These are phyloP conservation scores for Ondatra zibethicus DNA, from an alignment of 2,113 vertebrate genomes.

Conservation along the genomic window DNA sequence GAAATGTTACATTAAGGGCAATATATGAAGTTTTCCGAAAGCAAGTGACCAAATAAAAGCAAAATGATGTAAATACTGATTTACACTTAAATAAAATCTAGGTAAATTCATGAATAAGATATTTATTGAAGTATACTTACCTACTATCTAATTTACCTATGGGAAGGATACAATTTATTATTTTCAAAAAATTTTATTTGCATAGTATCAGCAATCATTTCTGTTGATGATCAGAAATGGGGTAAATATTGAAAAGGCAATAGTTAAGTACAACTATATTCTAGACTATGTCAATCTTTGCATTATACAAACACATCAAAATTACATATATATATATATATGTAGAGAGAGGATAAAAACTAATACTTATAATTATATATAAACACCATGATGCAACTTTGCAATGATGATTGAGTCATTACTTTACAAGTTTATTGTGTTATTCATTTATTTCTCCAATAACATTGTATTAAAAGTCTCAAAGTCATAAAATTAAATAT, in stretches of 20 bases:
- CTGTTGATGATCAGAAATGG: background rate
- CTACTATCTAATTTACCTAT: background rate
- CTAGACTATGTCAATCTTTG: background rate
- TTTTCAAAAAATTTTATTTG: background rate
- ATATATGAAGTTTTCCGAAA: background rate
- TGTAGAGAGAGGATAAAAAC: background rate
- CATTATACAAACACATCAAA: background rate
- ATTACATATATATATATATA: background rate
- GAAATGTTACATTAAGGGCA: background rate
- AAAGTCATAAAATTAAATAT: background rate
- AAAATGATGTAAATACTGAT: background rate
- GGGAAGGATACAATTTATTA: background rate
- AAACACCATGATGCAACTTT: background rate
- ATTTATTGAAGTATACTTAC: background rate
- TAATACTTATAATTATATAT: background rate
- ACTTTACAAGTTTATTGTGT: background rate
- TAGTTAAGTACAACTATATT: background rate
- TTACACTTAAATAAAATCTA: background rate
- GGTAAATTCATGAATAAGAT: background rate
- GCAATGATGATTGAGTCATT: background rate
- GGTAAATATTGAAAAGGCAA: background rate
- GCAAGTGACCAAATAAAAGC: background rate
- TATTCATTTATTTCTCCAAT: background rate
- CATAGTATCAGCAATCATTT: background rate
- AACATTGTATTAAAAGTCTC: background rate